Base-by-base conservation (phyloP, 2,888 invertebrate species). In the Ennomos fuscantarius region DNA sequence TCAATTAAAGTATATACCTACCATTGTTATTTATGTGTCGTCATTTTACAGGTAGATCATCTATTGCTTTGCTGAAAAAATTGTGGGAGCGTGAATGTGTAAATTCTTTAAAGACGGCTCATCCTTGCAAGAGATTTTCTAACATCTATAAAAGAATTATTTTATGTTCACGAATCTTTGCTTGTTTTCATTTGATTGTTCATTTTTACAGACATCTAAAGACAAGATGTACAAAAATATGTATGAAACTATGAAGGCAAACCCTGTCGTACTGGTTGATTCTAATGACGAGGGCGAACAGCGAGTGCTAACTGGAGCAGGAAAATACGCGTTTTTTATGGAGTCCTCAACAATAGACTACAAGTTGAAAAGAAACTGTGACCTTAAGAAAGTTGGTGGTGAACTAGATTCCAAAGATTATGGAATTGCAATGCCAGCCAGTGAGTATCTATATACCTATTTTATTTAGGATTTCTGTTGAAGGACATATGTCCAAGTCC, bases 281-380 rank as follows among this genome's bases (percentile, higher is more conserved):
- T 95, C 92, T 70, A 98, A 97, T 78, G 93, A 94, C 9, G 97
- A 98, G 75, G 99, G 99, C 0, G 96, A 97, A 6, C 95, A 95
- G 34, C 93, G 96, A 64, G 98, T 99, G 0, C 73, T 93, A 0
- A 79, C 75, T 1, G 81, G 85, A 34, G 81, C 78, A 48, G 83
- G 79, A 35, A 87, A 93, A 68, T 99, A 98, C 84, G 99, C 99
- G 5, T 99, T 97, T 84, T 94, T 99, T 62, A 98, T 99, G 97
- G 99, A 99, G 89, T 98, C 98, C 33, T 96, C 97, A 8, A 95
- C 96, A 12, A 95, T 99, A 71, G 98, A 99, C 79, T 99, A 98
- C 85, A 96, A 96, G 73, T 94, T 96, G 66, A 96, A 96, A 83
- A 92, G 96, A 60, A 93, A 96, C 68, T 98, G 98, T 82, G 94